Percentiles rank a stretch among this genome's conserved stretches.
Evolutionary conservation across 2,888 invertebrate species (phyloP).

Genomic region (Habrosyne pyritoides): DNA sequence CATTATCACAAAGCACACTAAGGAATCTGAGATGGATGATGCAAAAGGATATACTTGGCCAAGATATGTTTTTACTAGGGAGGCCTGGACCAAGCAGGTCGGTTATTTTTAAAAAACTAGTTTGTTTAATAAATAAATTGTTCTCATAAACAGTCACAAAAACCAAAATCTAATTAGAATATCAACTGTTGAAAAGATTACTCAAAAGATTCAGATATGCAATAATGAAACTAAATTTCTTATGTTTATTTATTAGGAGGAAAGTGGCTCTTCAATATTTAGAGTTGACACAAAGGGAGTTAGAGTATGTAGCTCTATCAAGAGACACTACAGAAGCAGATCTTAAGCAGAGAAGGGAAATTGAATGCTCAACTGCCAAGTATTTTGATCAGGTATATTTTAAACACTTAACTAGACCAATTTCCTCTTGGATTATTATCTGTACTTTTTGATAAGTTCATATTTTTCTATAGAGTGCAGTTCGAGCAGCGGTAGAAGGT

Average conservation of each 20-base stretch:
- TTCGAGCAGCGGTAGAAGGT: constrained; percentile 95
- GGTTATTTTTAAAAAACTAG: neutral
- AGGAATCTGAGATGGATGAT: constrained; percentile 97
- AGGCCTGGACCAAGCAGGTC: constrained; percentile 91
- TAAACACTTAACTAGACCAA: neutral
- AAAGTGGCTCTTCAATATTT: constrained; percentile 94
- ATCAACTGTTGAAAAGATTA: too few species aligned
- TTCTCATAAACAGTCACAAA: too few species aligned
- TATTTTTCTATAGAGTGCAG: constrained; percentile 88
- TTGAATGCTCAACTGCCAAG: constrained; percentile 92
- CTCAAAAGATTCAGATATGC: too few species aligned
- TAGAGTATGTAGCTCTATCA: constrained; percentile 96
- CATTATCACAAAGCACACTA: constrained; percentile 88
- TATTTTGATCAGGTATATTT: constrained; percentile 94
- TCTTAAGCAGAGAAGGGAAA: constrained; percentile 97
- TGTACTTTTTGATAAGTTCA: neutral
- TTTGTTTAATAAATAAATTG: neutral
- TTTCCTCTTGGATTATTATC: neutral
- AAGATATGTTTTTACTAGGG: constrained; percentile 97
- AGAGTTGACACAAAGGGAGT: constrained; percentile 94
- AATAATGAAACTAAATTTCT: too few species aligned
- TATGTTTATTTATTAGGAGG: constrained; percentile 75
- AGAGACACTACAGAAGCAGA: constrained; percentile 98
- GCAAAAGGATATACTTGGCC: constrained; percentile 95
- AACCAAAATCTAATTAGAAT: too few species aligned